Percentiles rank a stretch among this genome's conserved stretches.
Conservation (phyloP, 1,140 invertebrate species). For the Riptortus pedestris region DNA sequence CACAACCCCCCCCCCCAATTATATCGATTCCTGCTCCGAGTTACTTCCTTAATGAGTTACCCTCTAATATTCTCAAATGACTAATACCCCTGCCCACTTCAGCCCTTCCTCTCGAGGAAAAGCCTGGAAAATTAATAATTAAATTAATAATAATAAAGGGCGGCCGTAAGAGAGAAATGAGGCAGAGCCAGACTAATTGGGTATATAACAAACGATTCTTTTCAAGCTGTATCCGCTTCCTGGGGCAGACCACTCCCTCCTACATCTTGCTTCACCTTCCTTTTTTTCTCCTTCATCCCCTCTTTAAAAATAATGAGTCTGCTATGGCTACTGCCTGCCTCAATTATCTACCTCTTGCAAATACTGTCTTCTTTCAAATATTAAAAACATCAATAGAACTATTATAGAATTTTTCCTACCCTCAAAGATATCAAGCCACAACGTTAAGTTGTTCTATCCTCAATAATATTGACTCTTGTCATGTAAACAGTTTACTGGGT, state of each 20-base stretch:
- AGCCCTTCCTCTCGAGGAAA: not conserved
- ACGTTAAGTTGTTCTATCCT: no score
- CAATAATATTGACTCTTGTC: no score
- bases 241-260: not conserved
- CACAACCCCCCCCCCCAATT: not conserved
- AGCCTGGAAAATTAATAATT: slow-evolving; percentile 12
- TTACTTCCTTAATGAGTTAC: not conserved
- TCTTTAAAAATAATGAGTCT: no score
- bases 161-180: not conserved
- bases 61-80: slow-evolving; percentile 11
- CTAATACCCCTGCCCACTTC: not conserved
- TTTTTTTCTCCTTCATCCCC: no score
- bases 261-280: no score
- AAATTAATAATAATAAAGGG: slow-evolving; percentile 10
- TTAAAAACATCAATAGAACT: no score
- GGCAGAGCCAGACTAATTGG: not conserved
- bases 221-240: slow-evolving; percentile 13
- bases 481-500: no score
- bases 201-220: slow-evolving; percentile 16
- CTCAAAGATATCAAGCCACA: no score
- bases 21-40: not conserved
- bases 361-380: no score
- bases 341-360: no score
- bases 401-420: no score
- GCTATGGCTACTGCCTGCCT: no score